Conservation (phyloP, 2,888 invertebrate genomes). For the Adelphocoris suturalis region DNA sequence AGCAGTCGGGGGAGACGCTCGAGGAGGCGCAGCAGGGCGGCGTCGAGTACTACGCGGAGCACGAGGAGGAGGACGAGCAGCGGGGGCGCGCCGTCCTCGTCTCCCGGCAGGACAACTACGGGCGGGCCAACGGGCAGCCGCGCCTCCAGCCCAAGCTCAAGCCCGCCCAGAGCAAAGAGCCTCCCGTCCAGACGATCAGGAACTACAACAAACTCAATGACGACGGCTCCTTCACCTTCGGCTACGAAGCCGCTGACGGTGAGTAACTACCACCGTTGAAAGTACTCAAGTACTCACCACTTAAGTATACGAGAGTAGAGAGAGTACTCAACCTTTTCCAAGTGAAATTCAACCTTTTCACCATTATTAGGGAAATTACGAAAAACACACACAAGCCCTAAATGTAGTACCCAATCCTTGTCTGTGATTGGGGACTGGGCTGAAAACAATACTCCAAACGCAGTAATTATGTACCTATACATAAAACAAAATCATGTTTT, state of each 20-base stretch:
- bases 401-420: no score
- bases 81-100: conserved; percentile 75
- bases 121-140: conserved; percentile 76
- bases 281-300: no score
- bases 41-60: conserved; percentile 79
- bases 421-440: no score
- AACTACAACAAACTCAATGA: conserved; percentile 91
- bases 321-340: no score
- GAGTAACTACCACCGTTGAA: conserved; percentile 6
- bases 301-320: no score
- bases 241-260: conserved; percentile 90
- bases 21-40: conserved; percentile 78
- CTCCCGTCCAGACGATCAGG: conserved; percentile 89
- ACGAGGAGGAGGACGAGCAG: conserved; percentile 75
- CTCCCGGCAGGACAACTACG: conserved; percentile 77
- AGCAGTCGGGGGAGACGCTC: conserved; percentile 79
- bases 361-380: no score
- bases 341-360: no score
- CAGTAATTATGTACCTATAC: no score
- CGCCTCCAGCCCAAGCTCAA: conserved; percentile 80
- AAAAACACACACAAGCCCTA: no score
- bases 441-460: no score
- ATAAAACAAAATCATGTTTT: no score
- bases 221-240: conserved; percentile 91
- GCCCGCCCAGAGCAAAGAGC: conserved; percentile 81